Evolutionary conservation across 2,888 invertebrate species (phyloP), one percentile per base, ranked within the genome.

Genomic region (Geophilus truncorum): DNA sequence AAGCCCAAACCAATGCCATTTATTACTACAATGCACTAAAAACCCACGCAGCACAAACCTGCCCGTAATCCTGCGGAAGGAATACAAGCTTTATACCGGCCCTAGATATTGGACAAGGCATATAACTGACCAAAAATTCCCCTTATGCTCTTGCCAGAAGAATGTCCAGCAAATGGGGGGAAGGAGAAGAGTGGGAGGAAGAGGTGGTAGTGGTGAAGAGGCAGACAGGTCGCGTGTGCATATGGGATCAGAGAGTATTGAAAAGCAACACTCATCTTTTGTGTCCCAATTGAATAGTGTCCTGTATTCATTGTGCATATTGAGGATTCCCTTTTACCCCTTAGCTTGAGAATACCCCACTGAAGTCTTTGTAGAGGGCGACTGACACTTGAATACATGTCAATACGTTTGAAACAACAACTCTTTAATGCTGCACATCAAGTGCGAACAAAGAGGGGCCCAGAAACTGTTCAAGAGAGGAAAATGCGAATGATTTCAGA

Each of bases 1-100:
- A 62, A 62, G 57, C 57, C 57, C 57, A 62, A 62, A 62, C 57
- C 57, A 23, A 62, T 62, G 57, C 57, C 57, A 62, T 62, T 62
- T 62, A 62, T 62, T 62, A 62, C 57, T 62, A 62, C 57, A 62
- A 62, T 62, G 57, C 57, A 3, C 57, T 62, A 62, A 62, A 62
- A 62, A 62, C 57, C 57, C n/a, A n/a, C n/a, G n/a, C 57, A 18
- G n/a, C 23, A 62, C 57, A 62, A 23, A 62, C 57, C 57, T 62
- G 21, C 57, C 57, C 21, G 2, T 62, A 62, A 62, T 62, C 57
- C 57, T 4, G 21, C 21, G 21, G 10, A 62, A 62, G 23, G 10
- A 23, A 62, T 23, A 62, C 21, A 21, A 57, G 57, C 57, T 62
- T 62, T 62, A 18, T 18, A 23, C n/a, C n/a, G n/a, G 40, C 9